These are phyloP conservation scores for Uropetala carovei DNA, from an alignment of 2,888 invertebrate genomes.

Conservation along the genomic window DNA sequence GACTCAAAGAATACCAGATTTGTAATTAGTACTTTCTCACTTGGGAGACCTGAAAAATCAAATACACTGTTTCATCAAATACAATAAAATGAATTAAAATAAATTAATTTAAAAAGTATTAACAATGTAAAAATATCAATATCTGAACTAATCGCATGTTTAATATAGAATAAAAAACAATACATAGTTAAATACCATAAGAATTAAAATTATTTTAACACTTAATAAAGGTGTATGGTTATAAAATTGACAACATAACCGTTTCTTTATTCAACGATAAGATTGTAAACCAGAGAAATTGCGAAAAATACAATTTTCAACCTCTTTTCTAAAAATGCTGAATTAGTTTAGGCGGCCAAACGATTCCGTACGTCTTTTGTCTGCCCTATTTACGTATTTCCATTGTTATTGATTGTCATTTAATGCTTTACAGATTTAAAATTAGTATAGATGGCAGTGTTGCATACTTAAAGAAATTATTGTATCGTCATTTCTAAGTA, in stretches of 20 bases:
- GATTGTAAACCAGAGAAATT: neutral
- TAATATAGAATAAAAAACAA: too few relatives aligned
- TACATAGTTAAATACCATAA: neutral
- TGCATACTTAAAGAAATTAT: conserved; percentile 41
- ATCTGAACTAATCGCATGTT: too few relatives aligned
- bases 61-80: too few relatives aligned
- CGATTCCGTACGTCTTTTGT: neutral
- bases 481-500: conserved; percentile 56
- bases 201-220: neutral
- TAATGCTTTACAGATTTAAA: conserved; percentile 15
- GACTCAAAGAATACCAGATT: too few relatives aligned
- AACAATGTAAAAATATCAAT: too few relatives aligned
- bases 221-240: neutral
- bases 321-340: too few relatives aligned
- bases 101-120: too few relatives aligned
- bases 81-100: too few relatives aligned
- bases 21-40: too few relatives aligned
- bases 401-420: conserved; percentile 27
- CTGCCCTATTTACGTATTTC: neutral
- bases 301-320: too few relatives aligned
- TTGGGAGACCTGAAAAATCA: too few relatives aligned
- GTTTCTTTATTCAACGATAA: neutral
- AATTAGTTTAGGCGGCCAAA: conserved; percentile 18
- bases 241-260: neutral
- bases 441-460: conserved; percentile 58